Evolutionary conservation across 2,113 vertebrate species (phyloP), one percentile per base, ranked within the genome.

Genomic region (Atractosteus spatula): DNA sequence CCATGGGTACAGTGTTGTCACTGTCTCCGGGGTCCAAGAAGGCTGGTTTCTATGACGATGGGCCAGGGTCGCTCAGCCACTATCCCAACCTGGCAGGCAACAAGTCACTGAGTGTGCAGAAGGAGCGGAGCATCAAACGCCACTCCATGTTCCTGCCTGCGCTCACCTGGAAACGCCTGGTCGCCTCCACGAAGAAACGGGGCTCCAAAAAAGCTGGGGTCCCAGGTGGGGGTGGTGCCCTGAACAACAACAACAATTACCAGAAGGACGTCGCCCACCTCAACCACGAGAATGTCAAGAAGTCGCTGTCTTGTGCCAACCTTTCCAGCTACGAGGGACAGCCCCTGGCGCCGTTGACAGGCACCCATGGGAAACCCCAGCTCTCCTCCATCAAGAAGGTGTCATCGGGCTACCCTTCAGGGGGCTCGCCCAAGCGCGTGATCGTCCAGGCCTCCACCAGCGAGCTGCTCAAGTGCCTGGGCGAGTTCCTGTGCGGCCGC

Each of bases 391-490:
- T 85, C 71, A 90, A 88, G 55, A 92, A 87, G 41, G 80, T 79
- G 8, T 78, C 89, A 0, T 86, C 79, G 1, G 78, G 61, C 66
- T 62, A 54, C 55, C 68, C 55, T 0, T 67, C 76, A 8, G 0
- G 55, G 66, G 67, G 13, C 71, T 92, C 93, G 2, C 93, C 92
- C 0, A 90, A 90, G 70, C 87, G 91, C 0, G 89, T 94, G n/a
- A 88, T 94, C 7, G 92, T 94, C n/a, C 93, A 94, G 81, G 93
- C 92, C 0, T 94, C 93, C 72, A 94, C 92, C 71, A 92, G 92
- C 29, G 93, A 94, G 85, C 89, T 94, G 0, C 84, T 94, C 13
- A 90, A 92, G 65, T 94, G 93, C 73, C 81, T 94, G 56, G 92
- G 92, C 0, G 88, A 92, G 70, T 94, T 93, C 84, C 84, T 94